Evolutionary conservation across 2,113 vertebrate genomes (phyloP).

Genomic region (Mastomys natalensis): DNA sequence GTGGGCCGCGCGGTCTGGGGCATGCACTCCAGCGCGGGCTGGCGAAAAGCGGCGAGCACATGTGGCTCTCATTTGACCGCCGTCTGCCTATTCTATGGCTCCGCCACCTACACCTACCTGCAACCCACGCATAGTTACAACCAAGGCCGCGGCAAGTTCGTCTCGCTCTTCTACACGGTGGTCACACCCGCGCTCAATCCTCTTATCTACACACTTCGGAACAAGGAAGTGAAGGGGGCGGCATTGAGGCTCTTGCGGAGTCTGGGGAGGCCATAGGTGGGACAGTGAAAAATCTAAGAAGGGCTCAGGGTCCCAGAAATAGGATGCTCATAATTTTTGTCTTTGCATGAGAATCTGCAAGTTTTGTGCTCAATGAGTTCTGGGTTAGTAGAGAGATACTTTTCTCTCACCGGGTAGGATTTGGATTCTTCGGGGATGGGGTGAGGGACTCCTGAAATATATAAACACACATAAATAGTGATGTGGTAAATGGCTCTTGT

Average conservation of each 20-base stretch:
- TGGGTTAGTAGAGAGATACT: too few species aligned
- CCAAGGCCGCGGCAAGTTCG: constrained; percentile 55
- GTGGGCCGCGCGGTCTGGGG: constrained; percentile 52
- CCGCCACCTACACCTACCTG: constrained; percentile 69
- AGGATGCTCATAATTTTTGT: not conserved
- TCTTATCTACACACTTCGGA: constrained; percentile 68
- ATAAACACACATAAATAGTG: not conserved
- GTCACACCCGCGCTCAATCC: constrained; percentile 66
- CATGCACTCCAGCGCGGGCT: constrained; percentile 2
- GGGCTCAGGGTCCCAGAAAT: not conserved
- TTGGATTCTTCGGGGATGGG: not conserved
- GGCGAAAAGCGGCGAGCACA: constrained; percentile 60
- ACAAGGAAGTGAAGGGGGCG: constrained; percentile 55
- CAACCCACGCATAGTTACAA: constrained; percentile 65
- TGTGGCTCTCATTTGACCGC: constrained; percentile 70
- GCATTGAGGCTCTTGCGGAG: not conserved
- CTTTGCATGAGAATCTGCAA: not conserved
- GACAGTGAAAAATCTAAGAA: not conserved
- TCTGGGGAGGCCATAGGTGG: not conserved
- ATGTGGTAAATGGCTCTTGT: not conserved
- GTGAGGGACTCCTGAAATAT: not conserved
- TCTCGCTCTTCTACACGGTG: constrained; percentile 55
- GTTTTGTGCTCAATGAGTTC: not conserved
- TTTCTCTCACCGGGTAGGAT: not conserved
- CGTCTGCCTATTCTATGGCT: constrained; percentile 72